Evolutionary conservation across 2,888 invertebrate genomes (phyloP).

Genomic region (Amorpha juglandis): DNA sequence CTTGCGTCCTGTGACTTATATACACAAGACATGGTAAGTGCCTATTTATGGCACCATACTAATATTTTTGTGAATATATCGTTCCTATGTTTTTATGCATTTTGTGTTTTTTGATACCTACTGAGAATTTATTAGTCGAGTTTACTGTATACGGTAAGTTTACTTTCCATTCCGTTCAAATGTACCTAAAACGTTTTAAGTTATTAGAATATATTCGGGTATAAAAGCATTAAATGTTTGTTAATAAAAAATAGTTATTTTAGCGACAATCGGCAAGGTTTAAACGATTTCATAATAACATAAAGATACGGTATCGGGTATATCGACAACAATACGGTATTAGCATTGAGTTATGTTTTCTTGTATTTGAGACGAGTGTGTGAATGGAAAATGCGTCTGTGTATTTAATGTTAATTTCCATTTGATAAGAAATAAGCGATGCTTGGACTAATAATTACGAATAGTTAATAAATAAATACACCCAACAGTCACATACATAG

Average conservation of each 20-base stretch:
- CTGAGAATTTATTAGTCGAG: neutral
- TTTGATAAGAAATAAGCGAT: neutral
- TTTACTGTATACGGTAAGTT: neutral
- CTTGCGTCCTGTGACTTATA: conserved; percentile 30
- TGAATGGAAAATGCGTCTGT: neutral
- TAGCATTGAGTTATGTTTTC: conserved; percentile 12
- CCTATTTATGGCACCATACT: neutral
- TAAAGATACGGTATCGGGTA: conserved; percentile 10
- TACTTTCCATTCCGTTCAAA: neutral
- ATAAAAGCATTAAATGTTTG: neutral
- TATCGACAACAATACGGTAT: conserved; percentile 20
- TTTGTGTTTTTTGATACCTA: neutral
- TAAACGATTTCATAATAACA: conserved; percentile 17
- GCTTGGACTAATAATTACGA: neutral
- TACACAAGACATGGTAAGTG: conserved; percentile 39
- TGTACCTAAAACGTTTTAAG: neutral
- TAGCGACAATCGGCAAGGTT: conserved; percentile 3
- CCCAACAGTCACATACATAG: too few relatives aligned
- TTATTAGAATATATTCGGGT: neutral
- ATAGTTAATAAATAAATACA: too few relatives aligned
- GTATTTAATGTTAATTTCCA: neutral
- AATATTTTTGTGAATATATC: neutral
- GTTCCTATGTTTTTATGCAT: neutral
- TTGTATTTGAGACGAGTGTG: neutral
- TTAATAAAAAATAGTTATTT: conserved; percentile 3